Evolutionary conservation across 2,113 vertebrate species (phyloP).

Genomic region (Dipodomys ordii): DNA sequence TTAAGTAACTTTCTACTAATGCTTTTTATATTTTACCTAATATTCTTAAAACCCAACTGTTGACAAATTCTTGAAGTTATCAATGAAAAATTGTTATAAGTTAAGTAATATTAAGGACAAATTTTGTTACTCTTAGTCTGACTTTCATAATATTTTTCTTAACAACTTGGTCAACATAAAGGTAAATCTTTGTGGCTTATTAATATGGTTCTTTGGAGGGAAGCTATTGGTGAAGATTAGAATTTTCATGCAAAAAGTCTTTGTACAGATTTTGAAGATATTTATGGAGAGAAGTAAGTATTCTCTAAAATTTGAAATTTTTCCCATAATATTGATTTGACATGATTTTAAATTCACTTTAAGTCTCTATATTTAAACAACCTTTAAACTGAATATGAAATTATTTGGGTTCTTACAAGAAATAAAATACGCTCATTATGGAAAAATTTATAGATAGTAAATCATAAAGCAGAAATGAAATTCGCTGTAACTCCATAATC

Average conservation of each 20-base stretch:
- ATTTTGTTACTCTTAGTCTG: background rate
- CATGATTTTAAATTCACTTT: background rate
- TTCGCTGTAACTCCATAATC: background rate
- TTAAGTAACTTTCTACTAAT: background rate
- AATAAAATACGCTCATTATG: background rate
- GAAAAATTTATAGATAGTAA: background rate
- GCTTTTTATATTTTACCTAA: background rate
- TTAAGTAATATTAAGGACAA: background rate
- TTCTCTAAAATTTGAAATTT: background rate
- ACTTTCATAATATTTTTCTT: background rate
- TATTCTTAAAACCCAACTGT: background rate
- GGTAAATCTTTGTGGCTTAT: background rate
- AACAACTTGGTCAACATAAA: background rate
- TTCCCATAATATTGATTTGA: too few relatives aligned
- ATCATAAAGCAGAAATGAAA: constrained; percentile 33
- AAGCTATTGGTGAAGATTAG: background rate
- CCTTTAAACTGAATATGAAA: constrained; percentile 44
- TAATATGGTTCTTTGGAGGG: constrained; percentile 1
- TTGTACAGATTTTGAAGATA: background rate
- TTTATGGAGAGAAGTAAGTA: background rate
- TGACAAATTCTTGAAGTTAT: background rate
- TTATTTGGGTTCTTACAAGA: background rate
- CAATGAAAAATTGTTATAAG: background rate
- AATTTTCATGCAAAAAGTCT: constrained; percentile 9
- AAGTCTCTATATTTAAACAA: background rate